Evolutionary conservation across 2,888 invertebrate species (phyloP).

Genomic region (Cabera pusaria): DNA sequence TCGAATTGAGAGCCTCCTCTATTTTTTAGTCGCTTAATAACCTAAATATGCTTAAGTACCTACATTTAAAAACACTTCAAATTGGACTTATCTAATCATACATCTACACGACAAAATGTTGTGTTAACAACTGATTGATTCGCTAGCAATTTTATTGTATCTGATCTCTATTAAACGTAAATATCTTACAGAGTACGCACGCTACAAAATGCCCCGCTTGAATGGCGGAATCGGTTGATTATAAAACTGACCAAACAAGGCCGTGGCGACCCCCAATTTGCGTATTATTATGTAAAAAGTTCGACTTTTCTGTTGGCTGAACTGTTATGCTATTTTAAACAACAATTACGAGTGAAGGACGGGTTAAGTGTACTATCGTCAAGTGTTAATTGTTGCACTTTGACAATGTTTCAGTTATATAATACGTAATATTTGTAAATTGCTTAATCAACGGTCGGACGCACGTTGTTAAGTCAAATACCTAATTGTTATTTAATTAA

Average conservation of each 20-base stretch:
- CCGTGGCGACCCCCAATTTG: constrained; percentile 35
- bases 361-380: constrained; percentile 8
- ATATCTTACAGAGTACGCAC: neutral
- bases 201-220: neutral
- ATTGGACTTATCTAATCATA: too few relatives aligned
- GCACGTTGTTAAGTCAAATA: neutral
- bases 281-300: constrained; percentile 24
- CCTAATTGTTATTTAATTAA: neutral
- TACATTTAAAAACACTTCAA: too few relatives aligned
- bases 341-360: constrained; percentile 21
- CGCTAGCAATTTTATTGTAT: too few relatives aligned
- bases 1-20: too few relatives aligned
- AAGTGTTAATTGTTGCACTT: constrained; percentile 12
- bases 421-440: too few relatives aligned
- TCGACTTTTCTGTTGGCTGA: constrained; percentile 20
- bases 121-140: too few relatives aligned
- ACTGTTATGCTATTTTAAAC: constrained; percentile 24
- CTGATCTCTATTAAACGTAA: too few relatives aligned
- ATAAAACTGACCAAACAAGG: constrained; percentile 57
- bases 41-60: too few relatives aligned
- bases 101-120: too few relatives aligned
- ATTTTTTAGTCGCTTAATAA: too few relatives aligned
- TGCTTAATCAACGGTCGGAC: too few relatives aligned
- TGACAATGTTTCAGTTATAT: constrained; percentile 2
- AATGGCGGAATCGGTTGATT: constrained; percentile 40